Evolutionary conservation across 2,888 invertebrate species (phyloP).

Genomic region (Drosophila rubida): DNA sequence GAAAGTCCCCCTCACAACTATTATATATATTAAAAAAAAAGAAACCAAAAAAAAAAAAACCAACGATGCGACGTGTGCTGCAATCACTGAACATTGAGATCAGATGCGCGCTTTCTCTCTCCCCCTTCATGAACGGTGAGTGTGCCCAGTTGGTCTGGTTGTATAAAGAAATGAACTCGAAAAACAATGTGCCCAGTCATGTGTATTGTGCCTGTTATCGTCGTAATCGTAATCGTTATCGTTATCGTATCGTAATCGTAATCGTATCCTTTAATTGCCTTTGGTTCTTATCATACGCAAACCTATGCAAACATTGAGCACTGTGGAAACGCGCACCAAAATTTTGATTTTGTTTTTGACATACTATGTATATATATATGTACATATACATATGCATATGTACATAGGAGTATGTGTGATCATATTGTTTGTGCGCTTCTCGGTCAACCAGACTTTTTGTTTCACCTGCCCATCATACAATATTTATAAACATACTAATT

Average conservation of each 20-base stretch:
- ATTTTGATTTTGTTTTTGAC: constrained; percentile 38
- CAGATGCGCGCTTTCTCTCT: constrained; percentile 43
- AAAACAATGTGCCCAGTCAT: constrained; percentile 29
- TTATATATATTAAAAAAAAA: background rate
- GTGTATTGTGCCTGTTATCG: constrained; percentile 49
- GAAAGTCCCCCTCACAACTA: constrained; percentile 7
- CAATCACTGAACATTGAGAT: constrained; percentile 43
- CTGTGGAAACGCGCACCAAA: constrained; percentile 43
- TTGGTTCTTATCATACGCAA: constrained; percentile 51
- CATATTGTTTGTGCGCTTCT: constrained; percentile 36
- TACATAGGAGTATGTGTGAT: constrained; percentile 32
- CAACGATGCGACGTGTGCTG: constrained; percentile 48
- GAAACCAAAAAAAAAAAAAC: background rate
- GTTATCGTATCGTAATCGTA: constrained; percentile 56
- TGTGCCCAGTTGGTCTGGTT: constrained; percentile 49
- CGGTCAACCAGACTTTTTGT: constrained; percentile 16
- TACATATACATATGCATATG: constrained; percentile 10
- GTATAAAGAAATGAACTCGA: constrained; percentile 28
- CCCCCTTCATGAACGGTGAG: constrained; percentile 50
- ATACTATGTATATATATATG: constrained; percentile 9
- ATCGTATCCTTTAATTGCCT: constrained; percentile 54
- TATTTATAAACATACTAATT: constrained; percentile 7
- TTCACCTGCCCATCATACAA: constrained; percentile 24
- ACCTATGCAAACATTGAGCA: constrained; percentile 20
- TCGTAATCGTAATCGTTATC: constrained; percentile 46